Evolutionary conservation across 2,797 vertebrate species (phyloP), one percentile per base, ranked within the genome.

Genomic region (Phoxinus dragarum): DNA sequence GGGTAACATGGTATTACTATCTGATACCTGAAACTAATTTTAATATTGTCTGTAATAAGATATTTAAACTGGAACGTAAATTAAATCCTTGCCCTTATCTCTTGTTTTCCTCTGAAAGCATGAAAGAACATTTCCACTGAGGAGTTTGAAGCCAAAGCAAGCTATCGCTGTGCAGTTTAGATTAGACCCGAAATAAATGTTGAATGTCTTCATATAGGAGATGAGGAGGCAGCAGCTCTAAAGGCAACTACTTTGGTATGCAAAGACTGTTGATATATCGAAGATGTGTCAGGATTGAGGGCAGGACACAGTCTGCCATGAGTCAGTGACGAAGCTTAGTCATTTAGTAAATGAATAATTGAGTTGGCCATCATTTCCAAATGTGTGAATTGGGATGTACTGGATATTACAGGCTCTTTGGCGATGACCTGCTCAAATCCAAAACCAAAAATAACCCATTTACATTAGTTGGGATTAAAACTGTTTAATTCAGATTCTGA

Each of bases 271-370:
- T 76, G 38, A 76, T 76, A 76, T 59, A 17, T 76, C 38, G 9
- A 44, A 78, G n/a, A 78, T 64, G 16, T 64, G 38, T 31, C 76
- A 27, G 56, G 42, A 61, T 61, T 44, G 54, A 64, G 23, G n/a
- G 56, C 76, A 78, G 38, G n/a, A 64, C 76, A 78, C 76, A 64
- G 76, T 61, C 75, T 78, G 75, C 38, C 54, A 61, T 3, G 21
- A 61, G 54, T 78, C 76, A 44, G 56, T 64, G 76, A 78, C 38
- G 31, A 78, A 78, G 76, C 38, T 64, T 31, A 64, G 38, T 78
- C 56, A 44, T 78, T 64, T 78, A 78, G 21, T 71, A 83, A 86
- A 82, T 80, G 49, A 80, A 86, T 86, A 68, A 88, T 86, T 82
- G 68, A 88, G 78, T 75, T 61, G 38, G 31, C 47, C 36, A 38